A percentile compares a stretch with the other conserved stretches of the same genome.
Conservation (phyloP, 2,888 invertebrate genomes). For the Diabrotica balteata region DNA sequence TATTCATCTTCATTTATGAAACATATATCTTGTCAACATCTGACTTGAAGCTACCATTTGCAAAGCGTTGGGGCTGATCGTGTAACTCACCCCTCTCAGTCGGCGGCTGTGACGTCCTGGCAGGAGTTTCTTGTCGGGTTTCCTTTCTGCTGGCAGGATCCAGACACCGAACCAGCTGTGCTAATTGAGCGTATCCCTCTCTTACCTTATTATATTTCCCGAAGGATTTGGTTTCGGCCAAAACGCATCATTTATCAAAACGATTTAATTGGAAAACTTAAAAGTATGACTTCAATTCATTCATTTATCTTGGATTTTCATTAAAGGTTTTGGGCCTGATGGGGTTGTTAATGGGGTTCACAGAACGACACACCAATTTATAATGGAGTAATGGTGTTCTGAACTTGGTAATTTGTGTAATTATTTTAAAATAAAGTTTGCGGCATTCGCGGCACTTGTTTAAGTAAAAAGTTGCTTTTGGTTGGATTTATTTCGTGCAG, state of each 20-base stretch:
- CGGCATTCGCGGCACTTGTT: background rate
- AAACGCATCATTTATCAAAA: conserved; percentile 36
- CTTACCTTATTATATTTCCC: conserved; percentile 42
- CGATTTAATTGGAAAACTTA: conserved; percentile 25
- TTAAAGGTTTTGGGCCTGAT: conserved; percentile 4
- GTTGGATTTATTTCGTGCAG: too few relatives aligned
- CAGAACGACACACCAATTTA: background rate
- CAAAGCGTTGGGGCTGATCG: too few relatives aligned
- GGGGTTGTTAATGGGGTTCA: conserved; percentile 3
- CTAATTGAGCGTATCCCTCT: conserved; percentile 43
- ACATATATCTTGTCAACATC: too few relatives aligned
- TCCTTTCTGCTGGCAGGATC: conserved; percentile 9
- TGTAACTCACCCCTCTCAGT: too few relatives aligned
- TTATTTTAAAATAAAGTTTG: conserved; percentile 3
- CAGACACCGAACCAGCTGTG: conserved; percentile 33
- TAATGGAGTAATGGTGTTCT: background rate
- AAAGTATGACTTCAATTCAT: conserved; percentile 7
- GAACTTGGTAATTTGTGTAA: background rate
- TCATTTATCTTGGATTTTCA: conserved; percentile 9
- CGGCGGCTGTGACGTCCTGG: background rate
- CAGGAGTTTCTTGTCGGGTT: conserved; percentile 6
- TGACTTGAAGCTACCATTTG: too few relatives aligned
- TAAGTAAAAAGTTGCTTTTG: too few relatives aligned
- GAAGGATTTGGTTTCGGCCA: conserved; percentile 39
- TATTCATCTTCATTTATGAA: too few relatives aligned